Percentiles rank a stretch among this genome's conserved stretches.
Evolutionary conservation across 1,140 invertebrate species (phyloP).

Genomic region (Sminthurides bifidus): DNA sequence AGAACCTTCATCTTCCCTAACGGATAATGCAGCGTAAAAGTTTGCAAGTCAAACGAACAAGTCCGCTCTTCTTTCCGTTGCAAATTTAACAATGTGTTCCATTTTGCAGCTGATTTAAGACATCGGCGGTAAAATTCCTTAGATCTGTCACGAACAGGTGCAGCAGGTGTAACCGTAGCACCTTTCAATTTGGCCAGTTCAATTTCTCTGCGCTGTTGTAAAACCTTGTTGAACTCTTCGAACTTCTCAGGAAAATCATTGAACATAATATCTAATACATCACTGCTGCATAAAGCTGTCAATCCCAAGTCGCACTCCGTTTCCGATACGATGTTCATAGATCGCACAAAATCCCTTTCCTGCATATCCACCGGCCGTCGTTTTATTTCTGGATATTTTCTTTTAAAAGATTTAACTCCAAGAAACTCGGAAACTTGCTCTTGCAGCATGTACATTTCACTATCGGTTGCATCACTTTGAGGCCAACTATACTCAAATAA

Average conservation of each 20-base stretch:
- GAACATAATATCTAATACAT: conserved; percentile 88
- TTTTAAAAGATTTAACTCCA: conserved; percentile 86
- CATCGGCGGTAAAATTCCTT: conserved; percentile 66
- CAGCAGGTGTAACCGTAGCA: conserved; percentile 23
- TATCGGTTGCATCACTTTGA: conserved; percentile 43
- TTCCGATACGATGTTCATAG: conserved; percentile 74
- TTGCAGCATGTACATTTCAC: conserved; percentile 71
- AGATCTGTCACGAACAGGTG: conserved; percentile 29
- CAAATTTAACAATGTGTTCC: conserved; percentile 76
- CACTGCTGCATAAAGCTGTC: conserved; percentile 77
- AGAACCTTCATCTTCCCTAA: conserved; percentile 39
- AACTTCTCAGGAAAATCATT: conserved; percentile 90
- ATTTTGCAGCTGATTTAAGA: conserved; percentile 70
- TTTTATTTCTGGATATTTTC: conserved; percentile 82
- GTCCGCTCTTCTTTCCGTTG: conserved; percentile 53
- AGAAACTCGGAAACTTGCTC: conserved; percentile 87
- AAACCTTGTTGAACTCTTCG: conserved; percentile 74
- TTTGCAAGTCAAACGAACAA: conserved; percentile 62
- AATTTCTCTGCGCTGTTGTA: conserved; percentile 64
- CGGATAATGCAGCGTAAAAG: conserved; percentile 59
- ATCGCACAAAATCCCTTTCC: conserved; percentile 74
- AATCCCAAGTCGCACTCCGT: conserved; percentile 74
- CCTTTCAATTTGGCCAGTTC: conserved; percentile 51
- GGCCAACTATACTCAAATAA: conserved; percentile 93
- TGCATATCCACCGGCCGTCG: conserved; percentile 73